These are phyloP conservation scores for Montipora capricornis DNA, from an alignment of 64 coral and sea anemone genomes.

Conservation along the genomic window DNA sequence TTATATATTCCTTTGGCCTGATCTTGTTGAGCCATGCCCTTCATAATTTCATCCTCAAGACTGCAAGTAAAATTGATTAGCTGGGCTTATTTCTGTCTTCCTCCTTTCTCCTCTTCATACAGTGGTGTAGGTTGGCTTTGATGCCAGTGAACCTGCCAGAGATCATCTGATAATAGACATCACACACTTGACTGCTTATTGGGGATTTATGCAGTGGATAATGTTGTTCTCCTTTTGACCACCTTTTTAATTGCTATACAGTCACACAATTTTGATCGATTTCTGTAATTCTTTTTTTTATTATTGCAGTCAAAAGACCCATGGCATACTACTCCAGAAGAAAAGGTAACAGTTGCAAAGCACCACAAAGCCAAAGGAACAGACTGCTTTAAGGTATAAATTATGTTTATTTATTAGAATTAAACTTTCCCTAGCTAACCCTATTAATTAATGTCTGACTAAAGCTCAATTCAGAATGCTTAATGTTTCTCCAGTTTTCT, in stretches of 20 bases:
- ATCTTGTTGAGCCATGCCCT: no score
- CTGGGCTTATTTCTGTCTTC: no score
- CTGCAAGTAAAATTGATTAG: no score
- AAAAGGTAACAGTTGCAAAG: not conserved
- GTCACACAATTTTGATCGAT: not conserved
- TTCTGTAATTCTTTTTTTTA: not conserved
- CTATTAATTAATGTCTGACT: not conserved
- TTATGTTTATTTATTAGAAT: not conserved
- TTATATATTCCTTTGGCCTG: no score
- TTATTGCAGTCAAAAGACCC: constrained; percentile 25
- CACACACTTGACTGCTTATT: no score
- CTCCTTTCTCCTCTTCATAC: no score
- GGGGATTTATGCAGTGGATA: no score
- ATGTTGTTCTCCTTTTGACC: not conserved
- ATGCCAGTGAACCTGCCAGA: no score
- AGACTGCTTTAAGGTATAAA: constrained; percentile 33
- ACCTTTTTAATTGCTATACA: no score
- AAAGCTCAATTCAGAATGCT: not conserved
- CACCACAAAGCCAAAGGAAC: constrained; percentile 48
- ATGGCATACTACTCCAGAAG: constrained; percentile 30
- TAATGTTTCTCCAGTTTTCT: not conserved
- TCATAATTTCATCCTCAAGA: no score
- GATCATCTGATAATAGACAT: no score
- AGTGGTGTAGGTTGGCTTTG: no score
- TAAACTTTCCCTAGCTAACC: not conserved